Evolutionary conservation across 2,888 invertebrate genomes (phyloP).

Genomic region (Drosophila percnosoma): DNA sequence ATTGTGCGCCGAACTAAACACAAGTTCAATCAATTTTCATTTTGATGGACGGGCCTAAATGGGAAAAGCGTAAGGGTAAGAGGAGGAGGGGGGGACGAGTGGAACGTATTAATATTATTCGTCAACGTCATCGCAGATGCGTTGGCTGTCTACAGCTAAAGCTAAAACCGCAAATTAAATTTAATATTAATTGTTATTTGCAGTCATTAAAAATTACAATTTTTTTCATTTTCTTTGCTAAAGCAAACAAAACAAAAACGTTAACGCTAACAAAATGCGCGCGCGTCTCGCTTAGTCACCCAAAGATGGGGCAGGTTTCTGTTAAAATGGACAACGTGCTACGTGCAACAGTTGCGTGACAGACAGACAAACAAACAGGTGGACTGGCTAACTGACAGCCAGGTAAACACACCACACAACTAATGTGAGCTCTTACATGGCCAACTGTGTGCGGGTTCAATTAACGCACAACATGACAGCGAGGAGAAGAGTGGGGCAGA

Average conservation of each 20-base stretch:
- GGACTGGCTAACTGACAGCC: conserved; percentile 50
- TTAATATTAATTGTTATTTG: conserved; percentile 75
- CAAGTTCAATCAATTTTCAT: conserved; percentile 76
- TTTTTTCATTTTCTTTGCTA: conserved; percentile 25
- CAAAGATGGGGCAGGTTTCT: conserved; percentile 21
- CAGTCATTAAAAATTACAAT: conserved; percentile 63
- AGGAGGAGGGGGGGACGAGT: too few relatives aligned
- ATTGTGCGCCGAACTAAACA: conserved; percentile 53
- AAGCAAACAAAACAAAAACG: not conserved
- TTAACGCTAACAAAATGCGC: conserved; percentile 45
- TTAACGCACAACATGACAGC: conserved; percentile 58
- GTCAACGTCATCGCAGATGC: conserved; percentile 26
- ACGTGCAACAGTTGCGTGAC: conserved; percentile 64
- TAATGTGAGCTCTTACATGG: conserved; percentile 59
- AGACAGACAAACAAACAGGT: conserved; percentile 37
- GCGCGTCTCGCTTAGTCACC: conserved; percentile 44
- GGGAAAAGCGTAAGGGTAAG: not conserved
- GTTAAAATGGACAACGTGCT: conserved; percentile 18
- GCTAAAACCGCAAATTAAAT: conserved; percentile 43
- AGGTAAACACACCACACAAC: conserved; percentile 68
- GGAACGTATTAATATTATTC: conserved; percentile 17
- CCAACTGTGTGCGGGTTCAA: conserved; percentile 77
- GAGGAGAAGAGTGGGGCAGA: not conserved
- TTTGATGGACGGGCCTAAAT: conserved; percentile 17
- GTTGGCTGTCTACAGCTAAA: conserved; percentile 50